Base-by-base conservation (phyloP, 2,113 vertebrate genomes). In the Otocyon megalotis region DNA sequence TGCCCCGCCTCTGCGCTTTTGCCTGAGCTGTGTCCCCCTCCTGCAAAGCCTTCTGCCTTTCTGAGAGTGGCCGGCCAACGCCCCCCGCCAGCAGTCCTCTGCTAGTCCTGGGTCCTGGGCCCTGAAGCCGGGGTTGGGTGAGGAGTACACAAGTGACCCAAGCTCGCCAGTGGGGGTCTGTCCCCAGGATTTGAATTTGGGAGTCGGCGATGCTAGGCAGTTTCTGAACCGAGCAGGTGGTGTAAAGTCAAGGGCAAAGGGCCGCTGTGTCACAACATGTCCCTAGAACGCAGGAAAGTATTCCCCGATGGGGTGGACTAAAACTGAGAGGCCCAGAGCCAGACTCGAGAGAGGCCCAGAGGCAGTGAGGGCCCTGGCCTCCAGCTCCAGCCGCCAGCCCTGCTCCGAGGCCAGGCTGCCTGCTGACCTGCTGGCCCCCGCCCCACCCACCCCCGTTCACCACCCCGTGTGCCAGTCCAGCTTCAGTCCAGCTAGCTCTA, bases 101-200 rank as follows among this genome's bases (percentile, higher is more conserved):
- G 43, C 17, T 72, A 16, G 17, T 26, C 12, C 22, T 9, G 0
- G 11, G 20, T 1, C 13, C 5, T n/a, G 24, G 3, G 19, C 37
- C 10, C 63, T 50, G 35, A 37, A 67, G 54, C 69, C 7, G 14
- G 76, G 14, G 76, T 35, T 72, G 22, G 56, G 22, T 50, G 43
- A 60, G 19, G 65, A 35, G 16, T 1, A n/a, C 71, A 69, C 76
- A 37, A 2, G 30, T 83, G 85, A 63, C 58, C 74, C 20, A 12
- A 74, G 43, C 13, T 58, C 63, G 9, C 30, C 79, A 91, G 37
- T 48, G 60, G 62, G 63, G 30, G 35, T 92, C 63, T 67, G 88
- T 67, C 26, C n/a, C 54, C 24, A 28, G 60, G n/a, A 37, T 71
- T 88, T 76, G 48, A 37, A 71, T 76, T 95, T 88, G 81, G 58